Percentiles rank a stretch among this genome's conserved stretches.
These are phyloP conservation scores for Megaceryle maxima DNA, from an alignment of 2,113 vertebrate species.

Conservation along the genomic window DNA sequence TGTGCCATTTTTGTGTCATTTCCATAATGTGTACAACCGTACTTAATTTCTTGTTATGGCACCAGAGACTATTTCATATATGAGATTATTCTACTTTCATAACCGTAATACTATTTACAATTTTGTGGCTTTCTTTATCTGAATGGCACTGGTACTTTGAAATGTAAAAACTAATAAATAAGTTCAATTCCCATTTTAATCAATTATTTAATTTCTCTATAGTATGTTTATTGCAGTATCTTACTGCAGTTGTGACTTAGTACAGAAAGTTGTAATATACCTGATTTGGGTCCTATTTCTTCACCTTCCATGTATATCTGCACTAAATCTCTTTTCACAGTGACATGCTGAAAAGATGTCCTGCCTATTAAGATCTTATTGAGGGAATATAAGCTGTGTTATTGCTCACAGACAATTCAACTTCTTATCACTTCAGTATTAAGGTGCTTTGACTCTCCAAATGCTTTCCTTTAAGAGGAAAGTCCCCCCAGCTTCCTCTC, in stretches of 20 bases:
- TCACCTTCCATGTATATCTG: not conserved
- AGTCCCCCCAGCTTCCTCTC: not conserved
- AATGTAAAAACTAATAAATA: not conserved
- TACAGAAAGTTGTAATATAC: not conserved
- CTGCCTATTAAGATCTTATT: constrained; percentile 2
- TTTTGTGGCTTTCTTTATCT: not conserved
- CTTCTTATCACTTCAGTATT: not conserved
- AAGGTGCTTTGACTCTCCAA: not conserved
- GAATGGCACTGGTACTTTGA: not conserved
- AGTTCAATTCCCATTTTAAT: not conserved
- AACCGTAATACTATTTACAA: not conserved
- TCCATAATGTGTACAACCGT: not conserved
- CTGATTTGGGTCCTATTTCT: not conserved
- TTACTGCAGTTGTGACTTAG: not conserved
- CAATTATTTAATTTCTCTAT: not conserved
- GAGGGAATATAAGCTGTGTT: not conserved
- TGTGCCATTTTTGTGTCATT: not conserved
- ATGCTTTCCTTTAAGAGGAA: not conserved
- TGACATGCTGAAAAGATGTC: not conserved
- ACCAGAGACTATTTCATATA: not conserved
- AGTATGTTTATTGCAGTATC: not conserved
- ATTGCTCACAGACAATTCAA: not conserved
- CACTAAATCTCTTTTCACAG: not conserved
- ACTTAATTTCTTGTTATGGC: not conserved
- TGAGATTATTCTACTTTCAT: not conserved